Conservation (phyloP, 2,888 invertebrate species). For the Chalcis sispes region DNA sequence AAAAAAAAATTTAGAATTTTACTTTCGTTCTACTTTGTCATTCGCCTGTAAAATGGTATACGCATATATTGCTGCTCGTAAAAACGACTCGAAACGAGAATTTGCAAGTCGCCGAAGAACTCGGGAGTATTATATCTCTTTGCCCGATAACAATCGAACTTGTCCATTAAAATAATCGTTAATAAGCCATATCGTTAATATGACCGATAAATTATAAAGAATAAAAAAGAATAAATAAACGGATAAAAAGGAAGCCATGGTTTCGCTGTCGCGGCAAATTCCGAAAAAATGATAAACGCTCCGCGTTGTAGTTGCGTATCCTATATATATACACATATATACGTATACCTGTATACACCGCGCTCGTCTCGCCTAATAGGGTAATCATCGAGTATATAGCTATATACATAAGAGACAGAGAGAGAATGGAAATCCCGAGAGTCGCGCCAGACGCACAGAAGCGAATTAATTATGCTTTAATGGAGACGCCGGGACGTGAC, state of each 20-base stretch:
- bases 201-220: neutral
- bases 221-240: too few species aligned
- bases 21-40: slow-evolving; percentile 38
- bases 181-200: neutral
- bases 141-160: neutral
- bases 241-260: too few species aligned
- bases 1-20: slow-evolving; percentile 26
- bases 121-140: neutral
- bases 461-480: slow-evolving; percentile 57
- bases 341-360: too few species aligned
- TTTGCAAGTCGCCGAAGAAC: slow-evolving; percentile 2
- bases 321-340: too few species aligned
- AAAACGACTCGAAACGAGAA: slow-evolving; percentile 7
- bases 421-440: slow-evolving; percentile 52
- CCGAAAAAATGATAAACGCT: neutral
- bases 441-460: slow-evolving; percentile 48
- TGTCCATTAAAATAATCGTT: neutral
- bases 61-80: slow-evolving; percentile 2
- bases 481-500: slow-evolving; percentile 51
- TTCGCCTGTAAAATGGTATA: neutral
- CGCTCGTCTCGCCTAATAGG: neutral
- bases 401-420: neutral
- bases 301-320: too few species aligned
- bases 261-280: neutral
- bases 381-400: neutral